A percentile compares a stretch with the other conserved stretches of the same genome.
These are phyloP conservation scores for Aricia artaxerxes DNA, from an alignment of 2,888 invertebrate species.

Conservation along the genomic window DNA sequence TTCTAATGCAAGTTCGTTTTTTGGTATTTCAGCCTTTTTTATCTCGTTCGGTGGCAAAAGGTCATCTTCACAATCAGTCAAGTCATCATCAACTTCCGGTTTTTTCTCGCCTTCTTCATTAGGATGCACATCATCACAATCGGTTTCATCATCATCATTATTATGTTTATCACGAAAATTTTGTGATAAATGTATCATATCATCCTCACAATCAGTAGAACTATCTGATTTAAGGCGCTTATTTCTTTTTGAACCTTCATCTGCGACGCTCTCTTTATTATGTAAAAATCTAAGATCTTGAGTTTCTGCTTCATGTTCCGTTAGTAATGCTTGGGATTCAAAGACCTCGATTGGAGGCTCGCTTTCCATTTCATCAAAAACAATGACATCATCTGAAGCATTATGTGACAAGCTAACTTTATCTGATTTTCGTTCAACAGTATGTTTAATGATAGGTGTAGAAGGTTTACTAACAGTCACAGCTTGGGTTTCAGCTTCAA, in stretches of 20 bases:
- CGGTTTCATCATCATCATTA: slow-evolving; percentile 52
- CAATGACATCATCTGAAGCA: slow-evolving; percentile 58
- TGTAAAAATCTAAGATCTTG: background rate
- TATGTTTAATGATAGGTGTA: background rate
- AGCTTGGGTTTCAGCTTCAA: slow-evolving; percentile 45
- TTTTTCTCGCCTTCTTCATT: slow-evolving; percentile 15
- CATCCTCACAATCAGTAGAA: slow-evolving; percentile 58
- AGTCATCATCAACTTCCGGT: slow-evolving; percentile 46
- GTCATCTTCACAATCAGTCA: slow-evolving; percentile 56
- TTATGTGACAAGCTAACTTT: slow-evolving; percentile 42
- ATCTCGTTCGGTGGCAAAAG: slow-evolving; percentile 26
- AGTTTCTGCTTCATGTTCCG: slow-evolving; percentile 38
- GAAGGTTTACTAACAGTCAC: slow-evolving; percentile 25
- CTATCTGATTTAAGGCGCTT: slow-evolving; percentile 47
- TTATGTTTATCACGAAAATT: slow-evolving; percentile 43
- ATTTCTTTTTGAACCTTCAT: slow-evolving; percentile 38
- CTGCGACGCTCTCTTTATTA: slow-evolving; percentile 38
- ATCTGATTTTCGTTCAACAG: slow-evolving; percentile 37
- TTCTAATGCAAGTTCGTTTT: slow-evolving; percentile 41
- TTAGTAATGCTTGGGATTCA: slow-evolving; percentile 61
- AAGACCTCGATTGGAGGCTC: slow-evolving; percentile 51
- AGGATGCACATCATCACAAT: slow-evolving; percentile 51
- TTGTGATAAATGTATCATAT: slow-evolving; percentile 52
- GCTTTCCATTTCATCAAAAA: slow-evolving; percentile 61
- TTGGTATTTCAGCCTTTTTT: slow-evolving; percentile 25